Evolutionary conservation across 1,140 invertebrate genomes (phyloP), one percentile per base, ranked within the genome.

Genomic region (Helicoverpa armigera): DNA sequence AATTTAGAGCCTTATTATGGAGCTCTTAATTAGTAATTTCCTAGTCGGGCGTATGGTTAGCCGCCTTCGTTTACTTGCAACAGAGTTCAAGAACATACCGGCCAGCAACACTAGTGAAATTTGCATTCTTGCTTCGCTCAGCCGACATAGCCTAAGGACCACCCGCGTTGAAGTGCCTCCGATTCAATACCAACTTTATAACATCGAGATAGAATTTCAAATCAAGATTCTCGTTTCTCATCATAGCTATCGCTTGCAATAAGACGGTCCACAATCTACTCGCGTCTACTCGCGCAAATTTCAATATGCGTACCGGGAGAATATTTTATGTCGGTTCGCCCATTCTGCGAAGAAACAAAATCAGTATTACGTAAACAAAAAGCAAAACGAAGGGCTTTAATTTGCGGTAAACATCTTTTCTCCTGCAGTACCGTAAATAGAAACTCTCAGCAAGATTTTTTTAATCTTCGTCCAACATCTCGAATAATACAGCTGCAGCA

Each of bases 41-140:
- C 58, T 75, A 61, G 77, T 80, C 73, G 23, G 50, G 69, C 78
- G 77, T 78, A 69, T 73, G 29, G 67, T 74, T 77, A 75, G 78
- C 73, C 65, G 70, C 78, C 67, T 78, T 74, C 43, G 80, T 84
- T 80, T 82, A 83, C 61, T 79, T 56, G 75, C 81, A 79, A 80
- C 79, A 76, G 80, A 82, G 85, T 86, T 86, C 87, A 86, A 87
- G 84, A 88, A 85, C 77, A 85, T 60, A 61, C 74, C 61, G 82
- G 85, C 79, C 81, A 88, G 86, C 85, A 87, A 89, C 86, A 89
- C 84, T 86, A 81, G 89, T 85, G 86, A 94, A 94, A 94, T 94
- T 94, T 94, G 91, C 93, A 94, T 93, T 94, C 91, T 85, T 87
- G 89, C 89, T 92, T 89, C 85, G 86, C 89, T 88, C 83, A 87